phyloP scores from a whole-genome alignment of 2,888 invertebrate species.

The Dilophus febrilis region DNA sequence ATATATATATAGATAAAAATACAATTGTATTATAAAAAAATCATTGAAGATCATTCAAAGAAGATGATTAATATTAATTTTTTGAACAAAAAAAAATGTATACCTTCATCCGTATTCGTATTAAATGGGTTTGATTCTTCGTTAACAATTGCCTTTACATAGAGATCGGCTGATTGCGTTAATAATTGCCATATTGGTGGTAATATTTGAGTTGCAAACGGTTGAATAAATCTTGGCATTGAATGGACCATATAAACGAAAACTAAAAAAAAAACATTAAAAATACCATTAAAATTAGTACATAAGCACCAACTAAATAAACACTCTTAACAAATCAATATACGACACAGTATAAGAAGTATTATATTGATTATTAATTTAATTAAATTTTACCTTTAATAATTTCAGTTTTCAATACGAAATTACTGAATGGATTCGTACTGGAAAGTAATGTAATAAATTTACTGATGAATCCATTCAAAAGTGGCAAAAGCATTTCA shows the following conservation, averaged over 20 bases:
- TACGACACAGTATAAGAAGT: too few species aligned
- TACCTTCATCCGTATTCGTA: slow-evolving; percentile 39
- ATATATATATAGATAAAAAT: slow-evolving; percentile 10
- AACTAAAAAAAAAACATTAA: slow-evolving; percentile 20
- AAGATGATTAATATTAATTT: neutral
- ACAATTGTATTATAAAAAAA: neutral
- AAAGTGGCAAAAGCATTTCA: slow-evolving; percentile 43
- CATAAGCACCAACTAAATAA: neutral
- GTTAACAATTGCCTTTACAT: slow-evolving; percentile 44
- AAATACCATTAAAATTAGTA: neutral
- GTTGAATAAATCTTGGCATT: slow-evolving; percentile 41
- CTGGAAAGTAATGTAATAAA: slow-evolving; percentile 38
- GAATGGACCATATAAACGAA: slow-evolving; percentile 42
- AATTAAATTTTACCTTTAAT: slow-evolving; percentile 36
- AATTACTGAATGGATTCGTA: slow-evolving; percentile 36
- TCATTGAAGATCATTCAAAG: neutral
- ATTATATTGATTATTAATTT: too few species aligned
- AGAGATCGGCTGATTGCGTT: slow-evolving; percentile 46
- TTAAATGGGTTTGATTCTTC: slow-evolving; percentile 34
- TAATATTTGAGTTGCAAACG: slow-evolving; percentile 41
- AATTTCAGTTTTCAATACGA: slow-evolving; percentile 45
- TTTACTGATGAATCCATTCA: slow-evolving; percentile 47
- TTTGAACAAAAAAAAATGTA: slow-evolving; percentile 32
- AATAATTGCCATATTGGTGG: slow-evolving; percentile 49
- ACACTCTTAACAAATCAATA: too few species aligned